phyloP scores from a whole-genome alignment of 2,888 invertebrate genomes.

The Troides oblongomaculatus region DNA sequence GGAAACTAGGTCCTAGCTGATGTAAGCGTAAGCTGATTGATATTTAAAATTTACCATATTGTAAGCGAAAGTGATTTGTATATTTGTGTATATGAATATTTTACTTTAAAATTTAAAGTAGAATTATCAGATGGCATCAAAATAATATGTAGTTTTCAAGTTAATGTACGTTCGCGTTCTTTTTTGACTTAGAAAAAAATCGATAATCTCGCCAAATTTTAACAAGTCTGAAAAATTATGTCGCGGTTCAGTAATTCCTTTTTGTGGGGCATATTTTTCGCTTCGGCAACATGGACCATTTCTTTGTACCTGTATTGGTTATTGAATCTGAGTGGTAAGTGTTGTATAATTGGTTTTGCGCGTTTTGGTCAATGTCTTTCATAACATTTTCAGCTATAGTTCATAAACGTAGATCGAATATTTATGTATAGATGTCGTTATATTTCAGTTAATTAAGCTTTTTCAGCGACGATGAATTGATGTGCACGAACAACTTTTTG shows the following conservation, averaged over 20 bases:
- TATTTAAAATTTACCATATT: not conserved
- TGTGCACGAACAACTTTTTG: not conserved
- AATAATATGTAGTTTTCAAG: not conserved
- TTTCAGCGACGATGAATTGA: not conserved
- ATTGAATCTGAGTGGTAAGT: conserved; percentile 74
- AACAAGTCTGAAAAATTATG: conserved; percentile 36
- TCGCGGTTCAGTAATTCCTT: conserved; percentile 81
- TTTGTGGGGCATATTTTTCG: conserved; percentile 85
- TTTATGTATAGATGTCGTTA: conserved; percentile 4
- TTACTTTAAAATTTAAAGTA: not conserved
- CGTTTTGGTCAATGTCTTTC: not conserved
- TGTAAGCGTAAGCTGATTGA: not conserved
- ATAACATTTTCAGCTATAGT: not conserved
- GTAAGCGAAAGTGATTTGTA: not conserved
- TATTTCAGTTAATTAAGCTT: conserved; percentile 16
- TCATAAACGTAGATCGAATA: conserved; percentile 1
- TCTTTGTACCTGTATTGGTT: conserved; percentile 86
- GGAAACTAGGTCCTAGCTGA: not conserved
- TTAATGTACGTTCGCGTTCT: not conserved
- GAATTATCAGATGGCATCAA: not conserved
- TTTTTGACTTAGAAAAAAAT: not conserved
- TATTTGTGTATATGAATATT: not conserved
- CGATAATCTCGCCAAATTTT: not conserved
- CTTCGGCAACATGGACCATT: conserved; percentile 87
- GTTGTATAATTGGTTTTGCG: not conserved